These are phyloP conservation scores for Takifugu bimaculatus DNA, from an alignment of 2,113 vertebrate genomes.

Conservation along the genomic window DNA sequence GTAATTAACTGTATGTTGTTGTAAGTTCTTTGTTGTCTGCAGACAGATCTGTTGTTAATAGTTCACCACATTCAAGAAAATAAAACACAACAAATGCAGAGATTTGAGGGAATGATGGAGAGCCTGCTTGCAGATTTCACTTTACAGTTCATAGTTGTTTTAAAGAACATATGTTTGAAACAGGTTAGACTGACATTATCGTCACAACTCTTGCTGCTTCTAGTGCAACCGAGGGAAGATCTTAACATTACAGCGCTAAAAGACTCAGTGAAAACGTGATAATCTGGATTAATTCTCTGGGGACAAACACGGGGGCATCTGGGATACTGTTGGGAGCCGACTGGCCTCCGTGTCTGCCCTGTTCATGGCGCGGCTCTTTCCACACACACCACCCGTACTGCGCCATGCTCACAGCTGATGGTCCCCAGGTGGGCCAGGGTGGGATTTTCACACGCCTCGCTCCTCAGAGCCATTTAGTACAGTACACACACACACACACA, in stretches of 20 bases:
- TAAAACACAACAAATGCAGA: too few species aligned
- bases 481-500: constrained; percentile 70
- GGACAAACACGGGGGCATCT: background rate
- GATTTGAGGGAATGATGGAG: too few species aligned
- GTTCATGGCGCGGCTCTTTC: constrained; percentile 14
- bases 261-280: too few species aligned
- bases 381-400: constrained; percentile 32
- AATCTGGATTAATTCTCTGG: background rate
- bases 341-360: constrained; percentile 33
- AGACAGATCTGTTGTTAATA: constrained; percentile 10
- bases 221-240: too few species aligned
- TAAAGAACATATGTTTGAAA: too few species aligned
- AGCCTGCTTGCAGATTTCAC: too few species aligned
- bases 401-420: constrained; percentile 37
- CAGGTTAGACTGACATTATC: too few species aligned
- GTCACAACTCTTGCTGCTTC: too few species aligned
- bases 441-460: constrained; percentile 71
- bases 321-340: constrained; percentile 2
- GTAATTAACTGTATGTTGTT: constrained; percentile 16
- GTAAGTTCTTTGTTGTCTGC: constrained; percentile 13
- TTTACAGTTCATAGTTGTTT: too few species aligned
- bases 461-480: constrained; percentile 70
- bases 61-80: background rate
- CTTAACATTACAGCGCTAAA: too few species aligned
- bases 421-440: constrained; percentile 63